Conservation (phyloP, 2,797 vertebrate genomes). For the Morus bassanus region DNA sequence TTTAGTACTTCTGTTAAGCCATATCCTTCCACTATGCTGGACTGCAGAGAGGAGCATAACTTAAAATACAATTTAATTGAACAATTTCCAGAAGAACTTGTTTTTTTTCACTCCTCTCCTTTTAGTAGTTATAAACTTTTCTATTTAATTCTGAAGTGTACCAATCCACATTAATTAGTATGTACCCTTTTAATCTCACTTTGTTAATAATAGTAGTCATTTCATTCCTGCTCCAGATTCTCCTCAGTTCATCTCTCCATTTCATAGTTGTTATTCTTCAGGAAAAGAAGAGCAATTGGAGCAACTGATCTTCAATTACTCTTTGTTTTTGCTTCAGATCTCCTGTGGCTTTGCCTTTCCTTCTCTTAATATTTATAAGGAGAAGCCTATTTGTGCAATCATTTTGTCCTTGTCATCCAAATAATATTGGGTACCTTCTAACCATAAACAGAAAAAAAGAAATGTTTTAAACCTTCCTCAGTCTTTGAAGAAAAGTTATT, state of each 20-base stretch:
- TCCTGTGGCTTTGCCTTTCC: neutral
- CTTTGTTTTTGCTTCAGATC: neutral
- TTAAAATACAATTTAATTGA: neutral
- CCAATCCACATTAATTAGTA: neutral
- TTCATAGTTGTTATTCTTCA: neutral
- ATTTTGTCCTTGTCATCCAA: neutral
- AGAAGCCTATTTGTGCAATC: neutral
- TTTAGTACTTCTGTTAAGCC: neutral
- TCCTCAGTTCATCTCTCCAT: neutral
- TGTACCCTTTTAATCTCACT: neutral
- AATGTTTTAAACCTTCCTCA: neutral
- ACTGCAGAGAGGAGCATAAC: neutral
- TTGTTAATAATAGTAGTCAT: neutral
- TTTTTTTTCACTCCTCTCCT: rapidly evolving
- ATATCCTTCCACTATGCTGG: neutral
- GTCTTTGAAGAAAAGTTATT: neutral
- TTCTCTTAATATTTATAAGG: neutral
- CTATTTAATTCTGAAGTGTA: neutral
- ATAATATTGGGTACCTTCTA: neutral
- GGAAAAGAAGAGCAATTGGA: neutral
- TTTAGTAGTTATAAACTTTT: neutral
- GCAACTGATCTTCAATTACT: neutral
- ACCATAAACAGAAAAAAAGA: neutral
- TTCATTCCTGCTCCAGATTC: neutral
- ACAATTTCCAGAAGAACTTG: neutral